phyloP scores from a whole-genome alignment of 1,140 invertebrate genomes.

The Manduca sexta region DNA sequence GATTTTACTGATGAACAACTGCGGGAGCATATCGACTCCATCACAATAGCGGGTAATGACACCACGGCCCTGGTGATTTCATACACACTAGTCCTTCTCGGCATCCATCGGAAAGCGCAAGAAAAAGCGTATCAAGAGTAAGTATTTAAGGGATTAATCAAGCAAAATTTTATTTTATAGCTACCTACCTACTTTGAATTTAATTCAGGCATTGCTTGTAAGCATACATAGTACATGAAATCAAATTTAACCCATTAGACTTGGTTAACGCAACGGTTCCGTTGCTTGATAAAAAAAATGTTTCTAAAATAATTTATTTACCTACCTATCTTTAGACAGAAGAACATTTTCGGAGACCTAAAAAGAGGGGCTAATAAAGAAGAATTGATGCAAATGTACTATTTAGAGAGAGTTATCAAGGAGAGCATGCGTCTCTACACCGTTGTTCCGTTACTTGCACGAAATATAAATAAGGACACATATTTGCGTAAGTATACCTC shows the following conservation, averaged over 20 bases:
- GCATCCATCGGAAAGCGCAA: constrained; percentile 76
- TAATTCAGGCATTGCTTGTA: neutral
- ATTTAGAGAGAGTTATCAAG: constrained; percentile 55
- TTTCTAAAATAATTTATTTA: too few relatives aligned
- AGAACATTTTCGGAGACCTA: constrained; percentile 38
- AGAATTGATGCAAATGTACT: constrained; percentile 46
- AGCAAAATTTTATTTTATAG: too few relatives aligned
- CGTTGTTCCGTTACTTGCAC: constrained; percentile 46
- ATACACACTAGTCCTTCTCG: constrained; percentile 77
- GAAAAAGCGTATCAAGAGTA: constrained; percentile 59
- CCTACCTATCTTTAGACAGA: constrained; percentile 32
- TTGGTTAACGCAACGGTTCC: neutral
- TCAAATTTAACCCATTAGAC: neutral
- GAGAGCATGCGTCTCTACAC: constrained; percentile 60
- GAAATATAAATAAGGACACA: constrained; percentile 41
- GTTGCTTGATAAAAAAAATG: neutral
- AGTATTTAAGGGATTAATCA: constrained; percentile 18
- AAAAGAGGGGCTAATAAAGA: constrained; percentile 35
- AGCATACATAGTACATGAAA: neutral
- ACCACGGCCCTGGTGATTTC: constrained; percentile 78
- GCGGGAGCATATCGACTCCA: constrained; percentile 84
- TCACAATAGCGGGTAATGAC: constrained; percentile 85
- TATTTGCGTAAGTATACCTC: constrained; percentile 47
- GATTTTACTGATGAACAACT: constrained; percentile 74
- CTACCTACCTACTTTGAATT: neutral